Evolutionary conservation across 2,888 invertebrate genomes (phyloP).

Genomic region (Sarcophaga variegata): DNA sequence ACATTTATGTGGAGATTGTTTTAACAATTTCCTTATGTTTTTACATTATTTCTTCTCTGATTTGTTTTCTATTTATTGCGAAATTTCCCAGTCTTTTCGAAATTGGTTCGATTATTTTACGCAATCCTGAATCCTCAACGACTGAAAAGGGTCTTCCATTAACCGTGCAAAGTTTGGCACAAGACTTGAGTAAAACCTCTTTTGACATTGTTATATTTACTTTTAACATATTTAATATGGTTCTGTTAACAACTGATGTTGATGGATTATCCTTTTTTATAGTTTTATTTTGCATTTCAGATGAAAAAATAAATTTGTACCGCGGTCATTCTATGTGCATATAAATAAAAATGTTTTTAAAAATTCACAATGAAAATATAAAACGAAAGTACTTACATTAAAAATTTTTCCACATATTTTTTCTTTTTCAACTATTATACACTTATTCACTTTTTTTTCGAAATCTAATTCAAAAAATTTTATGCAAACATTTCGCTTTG

Average conservation of each 20-base stretch:
- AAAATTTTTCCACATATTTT: background rate
- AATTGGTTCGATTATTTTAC: background rate
- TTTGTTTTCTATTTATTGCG: background rate
- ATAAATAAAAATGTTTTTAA: background rate
- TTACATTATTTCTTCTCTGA: background rate
- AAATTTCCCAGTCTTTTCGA: background rate
- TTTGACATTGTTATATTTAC: too few relatives aligned
- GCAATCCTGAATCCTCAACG: too few relatives aligned
- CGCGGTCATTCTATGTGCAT: slow-evolving; percentile 6
- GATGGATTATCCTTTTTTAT: too few relatives aligned
- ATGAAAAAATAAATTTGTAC: too few relatives aligned
- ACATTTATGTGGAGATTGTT: background rate
- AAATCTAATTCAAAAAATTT: background rate
- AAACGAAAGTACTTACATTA: background rate
- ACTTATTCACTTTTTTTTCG: background rate
- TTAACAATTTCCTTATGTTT: background rate
- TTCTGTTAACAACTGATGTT: too few relatives aligned
- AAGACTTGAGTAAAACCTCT: slow-evolving; percentile 16
- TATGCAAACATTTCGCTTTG: background rate
- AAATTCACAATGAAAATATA: background rate
- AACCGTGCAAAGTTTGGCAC: slow-evolving; percentile 17
- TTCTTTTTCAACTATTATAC: background rate
- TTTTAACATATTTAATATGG: too few relatives aligned
- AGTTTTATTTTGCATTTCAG: too few relatives aligned
- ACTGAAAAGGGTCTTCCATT: slow-evolving; percentile 9